A percentile compares a stretch with the other conserved stretches of the same genome.
These are phyloP conservation scores for Ciconia boyciana DNA, from an alignment of 2,113 vertebrate genomes.

Conservation along the genomic window DNA sequence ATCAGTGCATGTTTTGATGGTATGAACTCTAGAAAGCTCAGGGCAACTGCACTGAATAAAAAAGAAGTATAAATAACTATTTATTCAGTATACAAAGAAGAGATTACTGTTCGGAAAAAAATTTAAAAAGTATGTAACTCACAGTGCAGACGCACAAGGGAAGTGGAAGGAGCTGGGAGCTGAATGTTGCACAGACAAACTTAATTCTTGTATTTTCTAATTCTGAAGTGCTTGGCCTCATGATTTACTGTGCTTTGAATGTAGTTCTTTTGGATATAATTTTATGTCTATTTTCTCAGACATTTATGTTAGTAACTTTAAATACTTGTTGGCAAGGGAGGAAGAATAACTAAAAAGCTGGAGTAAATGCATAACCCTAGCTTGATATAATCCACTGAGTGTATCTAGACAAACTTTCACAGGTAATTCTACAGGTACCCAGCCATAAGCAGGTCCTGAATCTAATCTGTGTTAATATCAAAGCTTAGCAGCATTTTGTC, in stretches of 20 bases:
- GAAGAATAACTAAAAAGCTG: background rate
- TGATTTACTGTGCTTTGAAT: background rate
- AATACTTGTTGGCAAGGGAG: background rate
- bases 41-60: background rate
- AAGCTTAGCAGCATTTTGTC: background rate
- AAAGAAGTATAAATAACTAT: background rate
- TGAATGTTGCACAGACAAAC: background rate
- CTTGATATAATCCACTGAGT: background rate
- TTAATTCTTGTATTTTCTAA: background rate
- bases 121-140: background rate
- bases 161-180: background rate
- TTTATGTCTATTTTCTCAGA: background rate
- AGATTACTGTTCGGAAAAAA: background rate
- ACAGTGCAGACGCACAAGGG: background rate
- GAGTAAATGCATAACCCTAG: background rate
- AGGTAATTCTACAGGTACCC: background rate
- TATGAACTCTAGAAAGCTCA: conserved; percentile 1
- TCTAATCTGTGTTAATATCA: background rate
- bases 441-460: background rate
- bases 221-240: background rate
- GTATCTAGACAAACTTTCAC: background rate
- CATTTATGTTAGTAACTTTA: background rate
- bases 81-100: background rate
- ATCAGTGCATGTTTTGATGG: background rate
- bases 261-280: background rate